phyloP scores from a whole-genome alignment of 2,888 invertebrate species.

The Drosophila pseudotakahashii region DNA sequence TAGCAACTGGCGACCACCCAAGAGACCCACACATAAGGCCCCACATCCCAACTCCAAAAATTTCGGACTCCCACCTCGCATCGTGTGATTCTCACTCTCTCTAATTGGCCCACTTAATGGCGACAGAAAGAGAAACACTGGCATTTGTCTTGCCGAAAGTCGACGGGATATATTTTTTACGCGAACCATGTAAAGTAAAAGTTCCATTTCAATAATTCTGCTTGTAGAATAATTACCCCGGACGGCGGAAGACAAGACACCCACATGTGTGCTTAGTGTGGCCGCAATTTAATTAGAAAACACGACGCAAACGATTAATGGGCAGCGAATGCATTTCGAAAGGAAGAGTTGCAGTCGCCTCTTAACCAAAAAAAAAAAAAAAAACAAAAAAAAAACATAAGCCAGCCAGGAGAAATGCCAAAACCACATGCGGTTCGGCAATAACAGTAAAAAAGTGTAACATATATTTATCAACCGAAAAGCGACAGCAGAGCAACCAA shows the following conservation, averaged over 20 bases:
- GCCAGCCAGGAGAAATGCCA: conserved; percentile 63
- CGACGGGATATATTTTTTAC: conserved; percentile 54
- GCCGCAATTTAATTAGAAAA: conserved; percentile 78
- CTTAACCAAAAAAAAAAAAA: not conserved
- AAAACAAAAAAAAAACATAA: not conserved
- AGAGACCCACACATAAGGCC: conserved; percentile 13
- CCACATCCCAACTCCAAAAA: not conserved
- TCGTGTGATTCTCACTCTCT: conserved; percentile 46
- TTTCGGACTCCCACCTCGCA: conserved; percentile 7
- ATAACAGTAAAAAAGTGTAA: conserved; percentile 79
- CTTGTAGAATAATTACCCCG: conserved; percentile 50
- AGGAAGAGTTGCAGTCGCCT: conserved; percentile 64
- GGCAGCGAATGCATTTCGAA: conserved; percentile 68
- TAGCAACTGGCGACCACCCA: conserved; percentile 14
- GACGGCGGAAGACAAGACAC: conserved; percentile 52
- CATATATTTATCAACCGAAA: conserved; percentile 77
- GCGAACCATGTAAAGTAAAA: conserved; percentile 63
- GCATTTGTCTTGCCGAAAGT: conserved; percentile 30
- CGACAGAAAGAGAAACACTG: conserved; percentile 20
- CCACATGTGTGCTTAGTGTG: conserved; percentile 61
- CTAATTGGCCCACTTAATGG: conserved; percentile 45
- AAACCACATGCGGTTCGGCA: conserved; percentile 74
- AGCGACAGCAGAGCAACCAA: conserved; percentile 61
- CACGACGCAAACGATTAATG: conserved; percentile 72
- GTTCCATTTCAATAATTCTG: conserved; percentile 61